Evolutionary conservation across 2,797 vertebrate species (phyloP).

Genomic region (Lerista edwardsae): DNA sequence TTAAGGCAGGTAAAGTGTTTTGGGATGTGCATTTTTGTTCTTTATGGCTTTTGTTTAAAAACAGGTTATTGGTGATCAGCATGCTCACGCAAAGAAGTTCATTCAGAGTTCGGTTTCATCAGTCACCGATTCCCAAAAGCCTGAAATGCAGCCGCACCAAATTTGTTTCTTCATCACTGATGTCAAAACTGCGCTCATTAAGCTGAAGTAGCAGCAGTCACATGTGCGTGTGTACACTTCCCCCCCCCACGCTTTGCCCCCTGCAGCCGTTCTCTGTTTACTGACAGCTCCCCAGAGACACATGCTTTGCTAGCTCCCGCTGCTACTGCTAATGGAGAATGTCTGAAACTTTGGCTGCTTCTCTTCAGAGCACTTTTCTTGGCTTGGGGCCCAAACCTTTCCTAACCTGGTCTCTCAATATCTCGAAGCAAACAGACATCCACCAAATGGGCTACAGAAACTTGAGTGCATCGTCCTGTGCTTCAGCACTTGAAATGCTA

Average conservation of each 20-base stretch:
- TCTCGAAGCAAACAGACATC: conserved; percentile 64
- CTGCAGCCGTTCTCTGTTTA: conserved; percentile 51
- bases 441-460: conserved; percentile 20
- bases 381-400: conserved; percentile 67
- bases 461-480: rapidly evolving
- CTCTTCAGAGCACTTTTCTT: conserved; percentile 64
- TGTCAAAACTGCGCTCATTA: conserved; percentile 58
- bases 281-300: conserved; percentile 62
- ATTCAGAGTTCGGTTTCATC: conserved; percentile 38
- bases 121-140: conserved; percentile 42
- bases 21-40: neutral
- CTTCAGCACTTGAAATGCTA: conserved; percentile 5
- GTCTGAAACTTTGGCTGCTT: conserved; percentile 67
- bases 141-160: conserved; percentile 26
- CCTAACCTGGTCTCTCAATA: conserved; percentile 70
- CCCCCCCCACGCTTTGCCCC: conserved; percentile 61
- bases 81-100: conserved; percentile 12
- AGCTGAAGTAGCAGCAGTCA: conserved; percentile 59
- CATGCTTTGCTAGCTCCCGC: conserved; percentile 60
- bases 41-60: neutral
- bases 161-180: conserved; percentile 58
- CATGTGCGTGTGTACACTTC: conserved; percentile 10
- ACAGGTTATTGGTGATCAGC: neutral
- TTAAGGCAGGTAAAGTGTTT: neutral
- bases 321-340: conserved; percentile 59